phyloP scores from a whole-genome alignment of 2,888 invertebrate species.

The Acleris emargana region DNA sequence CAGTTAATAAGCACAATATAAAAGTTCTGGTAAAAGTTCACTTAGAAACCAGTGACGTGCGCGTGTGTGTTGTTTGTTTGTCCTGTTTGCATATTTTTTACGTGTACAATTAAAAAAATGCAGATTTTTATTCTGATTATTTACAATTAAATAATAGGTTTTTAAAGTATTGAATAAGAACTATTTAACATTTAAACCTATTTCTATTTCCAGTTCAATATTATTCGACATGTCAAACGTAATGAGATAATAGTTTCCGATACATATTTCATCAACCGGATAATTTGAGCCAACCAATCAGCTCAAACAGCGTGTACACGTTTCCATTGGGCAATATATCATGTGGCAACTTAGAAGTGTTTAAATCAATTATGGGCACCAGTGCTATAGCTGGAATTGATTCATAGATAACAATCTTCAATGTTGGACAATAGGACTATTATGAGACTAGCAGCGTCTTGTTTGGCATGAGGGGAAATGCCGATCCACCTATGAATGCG shows the following conservation, averaged over 20 bases:
- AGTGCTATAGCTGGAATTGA: slow-evolving; percentile 38
- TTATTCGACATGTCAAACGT: slow-evolving; percentile 19
- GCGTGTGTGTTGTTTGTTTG: too few relatives aligned
- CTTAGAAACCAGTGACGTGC: too few relatives aligned
- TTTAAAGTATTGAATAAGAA: too few relatives aligned
- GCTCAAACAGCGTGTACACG: slow-evolving; percentile 21
- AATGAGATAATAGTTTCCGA: slow-evolving; percentile 22
- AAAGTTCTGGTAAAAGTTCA: too few relatives aligned
- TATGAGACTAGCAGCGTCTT: slow-evolving; percentile 66
- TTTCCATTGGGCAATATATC: slow-evolving; percentile 28
- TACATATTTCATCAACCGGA: slow-evolving; percentile 15
- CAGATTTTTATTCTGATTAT: too few relatives aligned
- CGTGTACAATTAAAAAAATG: too few relatives aligned
- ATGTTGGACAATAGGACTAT: slow-evolving; percentile 65
- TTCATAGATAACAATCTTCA: slow-evolving; percentile 63
- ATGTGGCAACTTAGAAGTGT: slow-evolving; percentile 39
- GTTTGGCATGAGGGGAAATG: slow-evolving; percentile 49
- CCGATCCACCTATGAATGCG: slow-evolving; percentile 58
- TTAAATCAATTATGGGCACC: slow-evolving; percentile 40
- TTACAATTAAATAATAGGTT: too few relatives aligned
- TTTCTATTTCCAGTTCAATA: not conserved
- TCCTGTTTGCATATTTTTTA: too few relatives aligned
- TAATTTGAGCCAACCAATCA: slow-evolving; percentile 27
- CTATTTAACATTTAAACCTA: not conserved
- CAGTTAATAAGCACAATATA: too few relatives aligned